Evolutionary conservation across 1,140 invertebrate species (phyloP).

Genomic region (Dendroctonus valens): DNA sequence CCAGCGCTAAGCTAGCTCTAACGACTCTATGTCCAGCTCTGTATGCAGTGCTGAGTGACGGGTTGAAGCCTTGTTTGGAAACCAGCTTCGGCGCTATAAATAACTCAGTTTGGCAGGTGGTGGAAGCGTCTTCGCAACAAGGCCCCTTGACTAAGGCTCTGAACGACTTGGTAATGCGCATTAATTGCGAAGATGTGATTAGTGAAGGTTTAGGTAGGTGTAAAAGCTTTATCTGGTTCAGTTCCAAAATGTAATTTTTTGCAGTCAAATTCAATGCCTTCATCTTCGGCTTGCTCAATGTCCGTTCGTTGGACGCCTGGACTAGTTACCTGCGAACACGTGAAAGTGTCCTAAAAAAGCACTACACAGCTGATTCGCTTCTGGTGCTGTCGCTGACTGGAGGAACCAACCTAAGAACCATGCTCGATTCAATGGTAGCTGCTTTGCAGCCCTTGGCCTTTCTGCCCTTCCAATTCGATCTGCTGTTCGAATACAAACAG

Average conservation of each 20-base stretch:
- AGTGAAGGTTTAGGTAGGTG: conserved; percentile 66
- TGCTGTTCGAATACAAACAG: conserved; percentile 76
- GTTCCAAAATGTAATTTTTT: conserved; percentile 7
- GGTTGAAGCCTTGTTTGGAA: conserved; percentile 74
- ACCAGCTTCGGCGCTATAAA: conserved; percentile 83
- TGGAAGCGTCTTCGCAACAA: conserved; percentile 85
- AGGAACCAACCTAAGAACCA: conserved; percentile 59
- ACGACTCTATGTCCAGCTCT: conserved; percentile 79
- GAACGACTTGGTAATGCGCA: conserved; percentile 79
- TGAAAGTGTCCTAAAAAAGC: conserved; percentile 77
- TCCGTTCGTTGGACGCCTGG: conserved; percentile 79
- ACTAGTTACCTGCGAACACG: conserved; percentile 77
- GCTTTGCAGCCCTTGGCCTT: conserved; percentile 73
- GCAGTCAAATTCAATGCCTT: conserved; percentile 86
- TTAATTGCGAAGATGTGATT: conserved; percentile 81
- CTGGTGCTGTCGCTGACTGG: conserved; percentile 68
- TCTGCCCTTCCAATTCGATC: conserved; percentile 76
- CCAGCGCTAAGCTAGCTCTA: conserved; percentile 68
- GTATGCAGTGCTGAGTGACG: conserved; percentile 79
- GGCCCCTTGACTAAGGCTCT: conserved; percentile 80
- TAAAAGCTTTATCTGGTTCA: too few relatives aligned
- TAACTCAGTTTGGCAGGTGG: conserved; percentile 86
- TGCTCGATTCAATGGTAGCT: conserved; percentile 71
- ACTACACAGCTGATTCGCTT: conserved; percentile 72
- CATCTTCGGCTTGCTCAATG: conserved; percentile 84